These are phyloP conservation scores for Eupithecia abbreviata DNA, from an alignment of 2,888 invertebrate genomes.

Conservation along the genomic window DNA sequence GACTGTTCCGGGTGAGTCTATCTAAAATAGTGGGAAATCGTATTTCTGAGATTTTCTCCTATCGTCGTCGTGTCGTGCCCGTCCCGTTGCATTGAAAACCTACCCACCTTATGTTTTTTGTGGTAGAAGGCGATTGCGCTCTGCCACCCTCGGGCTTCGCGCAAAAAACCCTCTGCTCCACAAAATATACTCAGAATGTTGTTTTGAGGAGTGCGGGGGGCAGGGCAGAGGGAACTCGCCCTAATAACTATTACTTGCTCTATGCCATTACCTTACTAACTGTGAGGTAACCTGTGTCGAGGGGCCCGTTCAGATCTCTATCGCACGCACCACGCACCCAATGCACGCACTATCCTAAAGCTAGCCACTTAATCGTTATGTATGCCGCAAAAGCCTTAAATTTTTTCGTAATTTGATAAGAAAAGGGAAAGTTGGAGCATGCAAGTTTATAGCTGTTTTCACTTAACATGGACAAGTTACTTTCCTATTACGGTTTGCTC, in stretches of 20 bases:
- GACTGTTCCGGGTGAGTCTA: no score
- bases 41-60: neutral
- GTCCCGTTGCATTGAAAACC: slow-evolving; percentile 52
- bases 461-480: slow-evolving; percentile 40
- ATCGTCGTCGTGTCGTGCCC: slow-evolving; percentile 32
- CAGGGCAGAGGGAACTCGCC: slow-evolving; percentile 38
- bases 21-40: neutral
- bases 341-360: slow-evolving; percentile 82
- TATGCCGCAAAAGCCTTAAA: slow-evolving; percentile 65
- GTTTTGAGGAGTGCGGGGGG: slow-evolving; percentile 71
- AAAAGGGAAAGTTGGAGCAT: slow-evolving; percentile 50
- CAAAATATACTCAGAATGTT: slow-evolving; percentile 78
- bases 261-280: slow-evolving; percentile 17
- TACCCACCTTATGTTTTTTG: slow-evolving; percentile 80
- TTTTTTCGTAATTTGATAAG: slow-evolving; percentile 50
- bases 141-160: slow-evolving; percentile 80
- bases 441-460: slow-evolving; percentile 46
- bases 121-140: slow-evolving; percentile 80
- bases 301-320: slow-evolving; percentile 78
- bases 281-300: slow-evolving; percentile 37
- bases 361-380: slow-evolving; percentile 81
- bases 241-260: slow-evolving; percentile 28
- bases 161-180: slow-evolving; percentile 82
- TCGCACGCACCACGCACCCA: slow-evolving; percentile 76
- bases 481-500: slow-evolving; percentile 32